Conservation (phyloP, 2,797 vertebrate species). For the Serranus cabrilla region DNA sequence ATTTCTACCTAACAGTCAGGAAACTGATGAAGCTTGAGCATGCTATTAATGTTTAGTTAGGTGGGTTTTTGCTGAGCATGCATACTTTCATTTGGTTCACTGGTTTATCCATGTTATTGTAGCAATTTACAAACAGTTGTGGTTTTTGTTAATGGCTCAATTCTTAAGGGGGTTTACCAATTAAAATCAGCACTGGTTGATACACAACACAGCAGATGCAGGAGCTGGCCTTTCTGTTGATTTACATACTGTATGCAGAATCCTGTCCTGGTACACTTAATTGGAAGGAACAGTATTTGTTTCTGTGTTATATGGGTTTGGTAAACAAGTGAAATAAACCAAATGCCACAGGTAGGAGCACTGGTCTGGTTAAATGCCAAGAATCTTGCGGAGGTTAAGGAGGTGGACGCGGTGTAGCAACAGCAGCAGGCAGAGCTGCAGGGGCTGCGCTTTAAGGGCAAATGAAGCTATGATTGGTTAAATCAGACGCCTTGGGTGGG, state of each 20-base stretch:
- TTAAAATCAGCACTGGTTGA: constrained; percentile 30
- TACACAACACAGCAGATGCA: constrained; percentile 25
- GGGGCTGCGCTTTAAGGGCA: neutral
- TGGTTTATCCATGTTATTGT: constrained; percentile 40
- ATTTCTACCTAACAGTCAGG: neutral
- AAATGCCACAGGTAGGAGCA: neutral
- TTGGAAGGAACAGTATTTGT: neutral
- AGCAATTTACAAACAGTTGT: constrained; percentile 28
- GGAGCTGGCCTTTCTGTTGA: constrained; percentile 7
- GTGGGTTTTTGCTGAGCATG: constrained; percentile 54
- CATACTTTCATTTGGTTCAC: constrained; percentile 37
- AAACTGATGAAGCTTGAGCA: constrained; percentile 21
- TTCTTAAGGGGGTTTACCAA: constrained; percentile 35
- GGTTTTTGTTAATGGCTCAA: constrained; percentile 39
- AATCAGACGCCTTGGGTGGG: neutral
- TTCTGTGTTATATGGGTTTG: neutral
- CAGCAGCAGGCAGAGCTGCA: neutral
- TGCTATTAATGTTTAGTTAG: constrained; percentile 47
- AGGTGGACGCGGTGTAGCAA: neutral
- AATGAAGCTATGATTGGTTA: neutral
- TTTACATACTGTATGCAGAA: constrained; percentile 36
- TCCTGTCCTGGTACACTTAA: neutral
- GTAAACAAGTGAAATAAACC: neutral
- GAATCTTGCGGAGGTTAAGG: neutral
- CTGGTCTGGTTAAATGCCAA: neutral